Conservation (phyloP, 2,113 vertebrate genomes). For the Nycticorax nycticorax region DNA sequence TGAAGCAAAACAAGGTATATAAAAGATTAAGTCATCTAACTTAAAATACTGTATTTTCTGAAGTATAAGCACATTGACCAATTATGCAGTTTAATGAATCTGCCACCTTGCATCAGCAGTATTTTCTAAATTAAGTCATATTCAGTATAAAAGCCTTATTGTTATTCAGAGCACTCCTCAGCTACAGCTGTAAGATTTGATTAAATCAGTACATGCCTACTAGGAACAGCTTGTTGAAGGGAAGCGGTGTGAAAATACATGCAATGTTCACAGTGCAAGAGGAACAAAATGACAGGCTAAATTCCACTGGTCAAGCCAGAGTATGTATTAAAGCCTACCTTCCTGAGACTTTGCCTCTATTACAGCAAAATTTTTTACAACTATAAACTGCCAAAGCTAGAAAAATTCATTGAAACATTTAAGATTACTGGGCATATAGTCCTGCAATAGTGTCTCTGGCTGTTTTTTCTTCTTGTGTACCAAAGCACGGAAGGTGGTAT, state of each 20-base stretch:
- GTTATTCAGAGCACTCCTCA: slow-evolving; percentile 61
- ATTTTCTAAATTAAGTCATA: slow-evolving; percentile 67
- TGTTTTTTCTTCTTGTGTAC: background rate
- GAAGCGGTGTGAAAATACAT: slow-evolving; percentile 41
- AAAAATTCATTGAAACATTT: background rate
- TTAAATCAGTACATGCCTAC: slow-evolving; percentile 66
- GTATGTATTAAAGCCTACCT: background rate
- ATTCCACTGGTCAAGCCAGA: background rate
- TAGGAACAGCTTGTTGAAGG: slow-evolving; percentile 52
- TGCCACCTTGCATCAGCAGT: slow-evolving; percentile 57
- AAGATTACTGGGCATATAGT: background rate
- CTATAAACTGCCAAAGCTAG: background rate
- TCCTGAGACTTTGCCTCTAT: background rate
- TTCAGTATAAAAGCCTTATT: slow-evolving; percentile 61
- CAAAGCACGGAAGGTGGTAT: background rate
- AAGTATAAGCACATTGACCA: slow-evolving; percentile 47
- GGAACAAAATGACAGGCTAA: background rate
- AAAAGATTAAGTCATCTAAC: slow-evolving; percentile 9
- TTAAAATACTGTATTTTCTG: slow-evolving; percentile 1
- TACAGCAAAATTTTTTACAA: background rate
- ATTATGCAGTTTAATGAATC: slow-evolving; percentile 63
- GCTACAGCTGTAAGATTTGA: slow-evolving; percentile 62
- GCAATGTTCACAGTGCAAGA: background rate
- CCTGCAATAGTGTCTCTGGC: background rate
- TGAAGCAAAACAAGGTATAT: slow-evolving; percentile 15